Evolutionary conservation across 2,113 vertebrate genomes (phyloP).

Genomic region (Anhinga rufa): DNA sequence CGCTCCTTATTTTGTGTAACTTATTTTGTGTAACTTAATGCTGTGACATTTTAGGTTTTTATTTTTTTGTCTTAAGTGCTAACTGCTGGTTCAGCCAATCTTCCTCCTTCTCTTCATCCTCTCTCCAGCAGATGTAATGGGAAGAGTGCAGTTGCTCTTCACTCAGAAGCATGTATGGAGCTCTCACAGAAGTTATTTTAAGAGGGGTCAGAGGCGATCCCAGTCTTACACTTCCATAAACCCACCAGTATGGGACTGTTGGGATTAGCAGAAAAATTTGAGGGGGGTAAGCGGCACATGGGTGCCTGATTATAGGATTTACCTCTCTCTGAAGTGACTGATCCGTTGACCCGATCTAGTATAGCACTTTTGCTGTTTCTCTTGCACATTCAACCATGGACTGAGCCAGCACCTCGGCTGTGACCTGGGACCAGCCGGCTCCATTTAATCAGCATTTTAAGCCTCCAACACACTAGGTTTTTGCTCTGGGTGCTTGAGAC

Average conservation of each 20-base stretch:
- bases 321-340: not conserved
- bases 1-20: slow-evolving; percentile 45
- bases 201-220: not conserved
- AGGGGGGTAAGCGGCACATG: not conserved
- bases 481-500: not conserved
- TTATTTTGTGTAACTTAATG: slow-evolving; percentile 54
- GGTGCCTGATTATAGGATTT: not conserved
- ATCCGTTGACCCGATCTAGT: not conserved
- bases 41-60: slow-evolving; percentile 6
- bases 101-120: not conserved
- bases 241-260: not conserved
- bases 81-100: slow-evolving; percentile 13
- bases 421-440: not conserved
- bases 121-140: not conserved
- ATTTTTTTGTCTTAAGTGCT: slow-evolving; percentile 39
- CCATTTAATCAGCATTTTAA: not conserved
- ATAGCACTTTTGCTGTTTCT: not conserved
- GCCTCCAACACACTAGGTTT: not conserved
- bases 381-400: not conserved
- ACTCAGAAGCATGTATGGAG: not conserved
- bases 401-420: not conserved
- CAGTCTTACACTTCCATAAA: not conserved
- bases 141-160: slow-evolving; percentile 38
- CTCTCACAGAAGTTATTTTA: not conserved
- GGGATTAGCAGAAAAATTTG: not conserved